Conservation (phyloP, 2,888 invertebrate genomes). For the Volucella bombylans region DNA sequence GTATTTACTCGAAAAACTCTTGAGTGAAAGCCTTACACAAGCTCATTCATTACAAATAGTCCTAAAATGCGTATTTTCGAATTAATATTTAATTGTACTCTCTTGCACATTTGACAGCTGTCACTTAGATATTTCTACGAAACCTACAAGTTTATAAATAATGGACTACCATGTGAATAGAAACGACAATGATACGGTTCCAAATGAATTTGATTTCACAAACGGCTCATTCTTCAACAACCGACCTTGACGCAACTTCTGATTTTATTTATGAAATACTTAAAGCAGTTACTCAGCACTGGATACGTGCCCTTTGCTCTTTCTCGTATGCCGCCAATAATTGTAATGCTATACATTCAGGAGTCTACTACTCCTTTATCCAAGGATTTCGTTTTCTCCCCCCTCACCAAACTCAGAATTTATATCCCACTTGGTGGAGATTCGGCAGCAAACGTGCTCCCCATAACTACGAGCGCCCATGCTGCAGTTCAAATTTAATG, state of each 20-base stretch:
- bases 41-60: too few species aligned
- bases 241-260: slow-evolving; percentile 20
- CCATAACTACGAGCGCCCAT: slow-evolving; percentile 29
- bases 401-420: slow-evolving; percentile 43
- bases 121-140: too few species aligned
- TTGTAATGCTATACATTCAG: slow-evolving; percentile 26
- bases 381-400: slow-evolving; percentile 30
- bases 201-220: too few species aligned
- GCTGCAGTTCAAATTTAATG: slow-evolving; percentile 61
- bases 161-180: too few species aligned
- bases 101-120: too few species aligned
- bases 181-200: too few species aligned
- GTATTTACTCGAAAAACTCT: too few species aligned
- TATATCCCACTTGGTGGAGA: slow-evolving; percentile 38
- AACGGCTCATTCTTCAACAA: too few species aligned
- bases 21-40: too few species aligned
- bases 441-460: slow-evolving; percentile 61
- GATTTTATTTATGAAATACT: slow-evolving; percentile 49
- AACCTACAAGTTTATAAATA: too few species aligned
- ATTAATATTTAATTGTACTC: too few species aligned
- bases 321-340: neutral
- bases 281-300: slow-evolving; percentile 25
- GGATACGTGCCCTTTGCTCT: neutral
- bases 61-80: too few species aligned
- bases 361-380: neutral